Conservation (phyloP, 2,113 vertebrate species). For the Spermophilus dauricus region DNA sequence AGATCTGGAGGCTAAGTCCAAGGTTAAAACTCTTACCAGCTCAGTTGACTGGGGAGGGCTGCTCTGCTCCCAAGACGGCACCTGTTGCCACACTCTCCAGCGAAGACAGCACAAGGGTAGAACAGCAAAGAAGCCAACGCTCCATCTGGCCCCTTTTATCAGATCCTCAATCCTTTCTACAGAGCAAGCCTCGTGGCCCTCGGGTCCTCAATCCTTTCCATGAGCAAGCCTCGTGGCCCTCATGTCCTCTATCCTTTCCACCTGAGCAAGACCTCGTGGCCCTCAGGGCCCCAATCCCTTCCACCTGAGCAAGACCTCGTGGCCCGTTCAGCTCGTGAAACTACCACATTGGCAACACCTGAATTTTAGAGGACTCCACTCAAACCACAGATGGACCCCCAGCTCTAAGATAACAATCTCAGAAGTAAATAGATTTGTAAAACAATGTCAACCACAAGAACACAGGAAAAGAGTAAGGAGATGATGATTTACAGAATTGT, state of each 20-base stretch:
- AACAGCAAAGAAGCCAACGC: not conserved
- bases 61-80: not conserved
- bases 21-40: too few relatives aligned
- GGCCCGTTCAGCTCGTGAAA: not conserved
- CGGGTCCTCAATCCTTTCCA: too few relatives aligned
- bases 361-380: not conserved
- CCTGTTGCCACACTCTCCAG: rapidly evolving
- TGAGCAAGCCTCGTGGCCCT: too few relatives aligned
- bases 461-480: not conserved
- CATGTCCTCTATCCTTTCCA: too few relatives aligned
- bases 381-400: not conserved
- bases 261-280: too few relatives aligned
- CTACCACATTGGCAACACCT: not conserved
- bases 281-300: too few relatives aligned
- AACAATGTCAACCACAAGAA: not conserved
- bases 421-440: not conserved
- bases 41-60: too few relatives aligned
- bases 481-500: not conserved
- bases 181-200: too few relatives aligned
- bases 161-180: not conserved
- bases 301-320: not conserved
- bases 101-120: rapidly evolving
- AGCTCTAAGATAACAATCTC: not conserved
- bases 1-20: not conserved
- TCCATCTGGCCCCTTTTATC: not conserved